Conservation (phyloP, 2,113 vertebrate genomes). For the Muscicapa adusta region DNA sequence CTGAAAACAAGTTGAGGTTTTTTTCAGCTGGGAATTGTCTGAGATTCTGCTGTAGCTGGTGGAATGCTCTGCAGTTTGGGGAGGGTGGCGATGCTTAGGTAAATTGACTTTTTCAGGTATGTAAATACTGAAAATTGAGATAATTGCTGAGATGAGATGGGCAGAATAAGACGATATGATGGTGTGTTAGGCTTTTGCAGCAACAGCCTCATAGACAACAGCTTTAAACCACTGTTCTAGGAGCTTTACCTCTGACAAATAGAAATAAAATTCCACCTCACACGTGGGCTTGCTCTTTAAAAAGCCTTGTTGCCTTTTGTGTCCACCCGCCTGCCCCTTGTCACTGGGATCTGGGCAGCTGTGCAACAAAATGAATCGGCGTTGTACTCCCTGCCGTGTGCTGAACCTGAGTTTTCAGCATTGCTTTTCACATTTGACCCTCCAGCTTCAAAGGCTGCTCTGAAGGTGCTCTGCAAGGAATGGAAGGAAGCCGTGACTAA, state of each 20-base stretch:
- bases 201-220: neutral
- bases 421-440: neutral
- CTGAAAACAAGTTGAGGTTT: neutral
- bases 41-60: neutral
- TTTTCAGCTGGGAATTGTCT: neutral
- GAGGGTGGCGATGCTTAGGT: constrained; percentile 6
- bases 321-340: neutral
- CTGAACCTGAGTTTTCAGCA: neutral
- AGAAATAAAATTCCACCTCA: neutral
- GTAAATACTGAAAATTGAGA: neutral
- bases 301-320: neutral
- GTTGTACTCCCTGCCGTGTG: neutral
- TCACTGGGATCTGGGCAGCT: neutral
- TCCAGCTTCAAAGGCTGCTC: neutral
- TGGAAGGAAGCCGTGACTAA: constrained; percentile 4
- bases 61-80: neutral
- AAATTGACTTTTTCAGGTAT: constrained; percentile 4
- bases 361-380: neutral
- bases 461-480: neutral
- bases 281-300: neutral
- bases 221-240: neutral
- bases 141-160: neutral
- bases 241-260: neutral
- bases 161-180: neutral
- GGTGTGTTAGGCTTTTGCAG: neutral